Conservation (phyloP, 2,797 vertebrate species). For the Calcarius lapponicus region DNA sequence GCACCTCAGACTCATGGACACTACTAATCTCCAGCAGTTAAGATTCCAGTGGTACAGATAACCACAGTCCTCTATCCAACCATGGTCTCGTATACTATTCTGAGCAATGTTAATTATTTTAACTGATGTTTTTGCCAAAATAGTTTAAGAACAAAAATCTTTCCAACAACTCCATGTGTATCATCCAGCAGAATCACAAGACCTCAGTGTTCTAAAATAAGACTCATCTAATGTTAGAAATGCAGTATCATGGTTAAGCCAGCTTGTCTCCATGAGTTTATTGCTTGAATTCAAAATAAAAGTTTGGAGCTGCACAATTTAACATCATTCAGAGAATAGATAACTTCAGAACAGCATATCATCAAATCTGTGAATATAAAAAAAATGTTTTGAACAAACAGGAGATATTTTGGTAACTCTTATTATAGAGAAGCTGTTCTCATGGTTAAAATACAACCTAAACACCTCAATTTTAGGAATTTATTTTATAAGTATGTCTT, state of each 20-base stretch:
- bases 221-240: constrained; percentile 35
- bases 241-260: not conserved
- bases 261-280: not conserved
- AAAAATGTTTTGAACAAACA: not conserved
- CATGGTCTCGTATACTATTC: not conserved
- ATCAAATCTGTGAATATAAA: not conserved
- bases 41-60: not conserved
- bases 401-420: not conserved
- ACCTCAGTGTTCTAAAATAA: not conserved
- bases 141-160: not conserved
- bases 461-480: not conserved
- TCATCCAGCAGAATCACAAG: constrained; percentile 3
- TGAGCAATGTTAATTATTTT: not conserved
- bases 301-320: not conserved
- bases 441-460: not conserved
- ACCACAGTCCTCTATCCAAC: not conserved
- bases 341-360: not conserved
- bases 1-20: not conserved
- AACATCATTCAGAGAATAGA: not conserved
- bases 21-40: not conserved
- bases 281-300: not conserved
- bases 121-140: constrained; percentile 2
- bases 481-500: not conserved
- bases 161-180: not conserved
- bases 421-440: not conserved